These are phyloP conservation scores for Sitta europaea DNA, from an alignment of 2,113 vertebrate genomes.

Conservation along the genomic window DNA sequence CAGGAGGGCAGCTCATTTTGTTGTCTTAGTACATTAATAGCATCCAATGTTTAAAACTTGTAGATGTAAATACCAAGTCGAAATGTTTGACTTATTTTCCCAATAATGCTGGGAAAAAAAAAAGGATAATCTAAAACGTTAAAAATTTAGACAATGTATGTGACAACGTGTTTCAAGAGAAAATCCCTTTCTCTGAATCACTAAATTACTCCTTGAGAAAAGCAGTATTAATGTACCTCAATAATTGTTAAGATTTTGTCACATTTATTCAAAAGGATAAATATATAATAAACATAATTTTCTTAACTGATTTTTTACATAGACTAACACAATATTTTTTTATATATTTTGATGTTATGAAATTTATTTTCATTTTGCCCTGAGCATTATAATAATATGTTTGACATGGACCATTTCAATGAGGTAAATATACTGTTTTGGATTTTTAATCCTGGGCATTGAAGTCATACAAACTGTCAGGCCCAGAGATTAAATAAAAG, in stretches of 20 bases:
- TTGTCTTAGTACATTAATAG: neutral
- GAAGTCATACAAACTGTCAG: neutral
- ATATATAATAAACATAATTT: neutral
- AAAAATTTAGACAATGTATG: neutral
- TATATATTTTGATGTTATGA: neutral
- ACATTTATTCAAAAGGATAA: neutral
- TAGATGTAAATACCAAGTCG: neutral
- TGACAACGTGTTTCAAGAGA: neutral
- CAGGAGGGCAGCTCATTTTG: constrained; percentile 33
- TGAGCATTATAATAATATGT: neutral
- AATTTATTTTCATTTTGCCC: neutral
- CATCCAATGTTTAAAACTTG: neutral
- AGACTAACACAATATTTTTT: neutral
- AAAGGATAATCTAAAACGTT: neutral
- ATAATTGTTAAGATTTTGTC: neutral
- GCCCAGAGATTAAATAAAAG: neutral
- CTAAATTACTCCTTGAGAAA: neutral
- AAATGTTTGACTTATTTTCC: neutral
- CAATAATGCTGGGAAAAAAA: neutral
- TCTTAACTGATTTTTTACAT: neutral
- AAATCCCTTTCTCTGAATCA: neutral
- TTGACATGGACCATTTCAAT: neutral
- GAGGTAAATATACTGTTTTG: neutral
- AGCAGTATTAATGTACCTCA: neutral
- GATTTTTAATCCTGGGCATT: neutral